phyloP scores from a whole-genome alignment of 2,888 invertebrate species.

The Drosophila macrospina region DNA sequence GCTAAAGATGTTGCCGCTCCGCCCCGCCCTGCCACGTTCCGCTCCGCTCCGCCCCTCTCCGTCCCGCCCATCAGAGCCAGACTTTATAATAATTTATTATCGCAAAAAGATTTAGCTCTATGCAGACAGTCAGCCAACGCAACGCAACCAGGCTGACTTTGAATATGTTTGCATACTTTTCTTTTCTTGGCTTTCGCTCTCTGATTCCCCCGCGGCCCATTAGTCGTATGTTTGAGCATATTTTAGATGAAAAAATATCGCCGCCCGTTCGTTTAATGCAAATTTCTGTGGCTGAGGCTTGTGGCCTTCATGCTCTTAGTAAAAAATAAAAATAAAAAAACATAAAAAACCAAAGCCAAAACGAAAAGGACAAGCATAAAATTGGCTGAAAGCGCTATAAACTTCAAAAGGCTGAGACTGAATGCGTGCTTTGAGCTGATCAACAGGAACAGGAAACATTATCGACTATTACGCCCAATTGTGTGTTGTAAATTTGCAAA shows the following conservation, averaged over 20 bases:
- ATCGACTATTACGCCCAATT: slow-evolving; percentile 4
- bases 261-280: slow-evolving; percentile 58
- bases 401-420: slow-evolving; percentile 10
- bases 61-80: no score
- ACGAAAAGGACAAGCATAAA: not conserved
- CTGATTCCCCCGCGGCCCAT: slow-evolving; percentile 74
- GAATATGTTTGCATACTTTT: slow-evolving; percentile 67
- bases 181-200: slow-evolving; percentile 24
- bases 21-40: no score
- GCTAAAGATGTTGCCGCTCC: no score
- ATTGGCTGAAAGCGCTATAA: slow-evolving; percentile 9
- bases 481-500: not conserved
- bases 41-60: no score
- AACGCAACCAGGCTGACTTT: slow-evolving; percentile 58
- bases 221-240: slow-evolving; percentile 74
- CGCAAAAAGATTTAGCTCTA: slow-evolving; percentile 71
- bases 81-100: slow-evolving; percentile 82
- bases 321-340: no score
- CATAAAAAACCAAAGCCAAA: no score
- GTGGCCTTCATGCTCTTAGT: slow-evolving; percentile 21
- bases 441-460: not conserved
- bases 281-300: slow-evolving; percentile 44
- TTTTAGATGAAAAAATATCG: slow-evolving; percentile 78
- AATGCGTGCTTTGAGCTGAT: not conserved
- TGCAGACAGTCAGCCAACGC: not conserved